Evolutionary conservation across 2,797 vertebrate species (phyloP).

Genomic region (Acestrorhynchus altus): DNA sequence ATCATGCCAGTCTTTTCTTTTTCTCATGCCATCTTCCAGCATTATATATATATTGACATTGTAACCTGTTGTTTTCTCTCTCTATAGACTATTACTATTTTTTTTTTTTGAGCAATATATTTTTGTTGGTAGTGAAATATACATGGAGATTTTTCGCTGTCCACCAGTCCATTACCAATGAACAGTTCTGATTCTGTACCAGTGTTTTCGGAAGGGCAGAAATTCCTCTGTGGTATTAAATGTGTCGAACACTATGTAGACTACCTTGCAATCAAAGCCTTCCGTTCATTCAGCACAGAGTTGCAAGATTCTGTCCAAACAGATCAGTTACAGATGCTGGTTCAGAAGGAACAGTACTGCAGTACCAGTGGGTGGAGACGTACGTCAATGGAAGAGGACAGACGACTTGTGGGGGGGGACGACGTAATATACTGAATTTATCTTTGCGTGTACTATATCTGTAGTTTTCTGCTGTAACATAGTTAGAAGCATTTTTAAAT

Average conservation of each 20-base stretch:
- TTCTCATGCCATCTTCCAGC: constrained; percentile 29
- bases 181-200: constrained; percentile 28
- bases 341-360: neutral
- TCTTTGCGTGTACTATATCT: constrained; percentile 77
- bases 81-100: constrained; percentile 50
- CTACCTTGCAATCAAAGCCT: constrained; percentile 34
- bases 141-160: constrained; percentile 63
- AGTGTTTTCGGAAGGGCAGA: neutral
- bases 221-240: constrained; percentile 22
- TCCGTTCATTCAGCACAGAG: constrained; percentile 14
- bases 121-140: constrained; percentile 64
- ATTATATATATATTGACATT: constrained; percentile 43
- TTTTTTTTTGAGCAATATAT: constrained; percentile 68
- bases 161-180: neutral
- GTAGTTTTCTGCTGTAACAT: constrained; percentile 81
- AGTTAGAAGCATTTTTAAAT: constrained; percentile 80
- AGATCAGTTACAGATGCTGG: neutral
- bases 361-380: neutral
- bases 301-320: constrained; percentile 6
- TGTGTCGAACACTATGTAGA: constrained; percentile 25
- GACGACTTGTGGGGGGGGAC: constrained; percentile 9
- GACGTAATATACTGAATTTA: constrained; percentile 60
- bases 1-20: constrained; percentile 27
- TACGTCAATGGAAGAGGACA: neutral
- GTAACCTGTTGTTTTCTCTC: constrained; percentile 43